Conservation (phyloP, 2,888 invertebrate species). For the Agonopterix alstromeriana region DNA sequence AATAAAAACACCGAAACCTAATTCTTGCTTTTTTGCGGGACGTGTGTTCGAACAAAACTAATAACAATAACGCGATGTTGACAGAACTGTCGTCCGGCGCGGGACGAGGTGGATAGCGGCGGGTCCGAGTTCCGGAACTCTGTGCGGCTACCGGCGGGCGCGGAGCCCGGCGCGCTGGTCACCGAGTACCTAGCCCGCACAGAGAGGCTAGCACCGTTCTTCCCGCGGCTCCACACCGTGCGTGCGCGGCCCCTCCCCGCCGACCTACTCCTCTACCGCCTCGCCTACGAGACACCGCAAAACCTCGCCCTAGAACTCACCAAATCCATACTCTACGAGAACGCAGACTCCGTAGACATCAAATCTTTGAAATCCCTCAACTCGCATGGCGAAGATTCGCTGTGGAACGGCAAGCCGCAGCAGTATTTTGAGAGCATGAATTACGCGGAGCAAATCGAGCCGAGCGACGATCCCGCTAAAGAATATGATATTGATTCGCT, state of each 20-base stretch:
- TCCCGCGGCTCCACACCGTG: constrained; percentile 22
- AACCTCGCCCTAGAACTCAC: constrained; percentile 49
- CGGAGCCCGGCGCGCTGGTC: constrained; percentile 23
- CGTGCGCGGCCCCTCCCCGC: constrained; percentile 15
- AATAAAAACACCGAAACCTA: too few relatives aligned
- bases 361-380: constrained; percentile 28
- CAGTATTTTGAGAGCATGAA: constrained; percentile 82
- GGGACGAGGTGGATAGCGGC: constrained; percentile 8
- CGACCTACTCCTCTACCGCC: constrained; percentile 14
- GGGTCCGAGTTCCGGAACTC: constrained; percentile 3
- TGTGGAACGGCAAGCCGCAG: constrained; percentile 73
- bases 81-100: constrained; percentile 15
- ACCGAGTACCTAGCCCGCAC: constrained; percentile 60
- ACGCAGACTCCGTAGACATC: constrained; percentile 51
- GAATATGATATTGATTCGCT: constrained; percentile 57
- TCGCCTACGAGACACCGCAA: constrained; percentile 47
- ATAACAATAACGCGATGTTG: constrained; percentile 9
- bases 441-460: constrained; percentile 48
- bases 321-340: constrained; percentile 42
- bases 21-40: too few relatives aligned
- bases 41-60: too few relatives aligned
- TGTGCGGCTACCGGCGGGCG: constrained; percentile 6
- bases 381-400: constrained; percentile 60
- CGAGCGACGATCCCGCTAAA: constrained; percentile 12
- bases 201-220: constrained; percentile 45